phyloP scores from a whole-genome alignment of 1,140 invertebrate species.

The Zaprionus davidi region DNA sequence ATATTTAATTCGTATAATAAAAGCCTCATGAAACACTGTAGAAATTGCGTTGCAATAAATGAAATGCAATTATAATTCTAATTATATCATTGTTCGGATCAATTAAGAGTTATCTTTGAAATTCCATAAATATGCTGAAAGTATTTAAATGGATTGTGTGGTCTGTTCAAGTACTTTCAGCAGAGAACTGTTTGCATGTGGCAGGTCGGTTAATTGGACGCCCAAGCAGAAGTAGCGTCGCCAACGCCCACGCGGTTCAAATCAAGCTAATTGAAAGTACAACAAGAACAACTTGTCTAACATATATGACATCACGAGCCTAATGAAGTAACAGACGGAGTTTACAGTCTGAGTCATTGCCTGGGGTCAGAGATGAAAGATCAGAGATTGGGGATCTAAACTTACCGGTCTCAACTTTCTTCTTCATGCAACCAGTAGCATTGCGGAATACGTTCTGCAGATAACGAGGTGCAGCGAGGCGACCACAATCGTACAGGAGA shows the following conservation, averaged over 20 bases:
- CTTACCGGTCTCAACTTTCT: slow-evolving; percentile 69
- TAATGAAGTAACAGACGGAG: background rate
- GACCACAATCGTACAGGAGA: slow-evolving; percentile 61
- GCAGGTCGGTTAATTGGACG: slow-evolving; percentile 12
- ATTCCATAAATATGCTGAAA: background rate
- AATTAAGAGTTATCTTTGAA: background rate
- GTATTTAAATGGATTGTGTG: background rate
- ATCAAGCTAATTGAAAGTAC: slow-evolving; percentile 54
- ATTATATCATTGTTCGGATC: background rate
- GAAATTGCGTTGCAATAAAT: background rate
- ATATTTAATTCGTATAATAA: background rate
- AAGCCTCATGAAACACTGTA: background rate
- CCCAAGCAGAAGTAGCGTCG: background rate
- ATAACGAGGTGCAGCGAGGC: slow-evolving; percentile 57
- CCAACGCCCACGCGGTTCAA: slow-evolving; percentile 9
- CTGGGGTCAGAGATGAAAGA: background rate
- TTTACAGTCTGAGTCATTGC: background rate
- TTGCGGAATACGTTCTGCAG: slow-evolving; percentile 61
- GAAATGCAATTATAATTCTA: background rate
- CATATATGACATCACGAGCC: slow-evolving; percentile 24
- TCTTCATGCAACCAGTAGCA: slow-evolving; percentile 81
- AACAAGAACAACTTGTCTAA: background rate
- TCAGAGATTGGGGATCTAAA: slow-evolving; percentile 9
- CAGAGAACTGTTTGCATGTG: slow-evolving; percentile 3
- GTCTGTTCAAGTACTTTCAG: background rate